Base-by-base conservation (phyloP, 2,888 invertebrate species). In the Prenolepis imparis region DNA sequence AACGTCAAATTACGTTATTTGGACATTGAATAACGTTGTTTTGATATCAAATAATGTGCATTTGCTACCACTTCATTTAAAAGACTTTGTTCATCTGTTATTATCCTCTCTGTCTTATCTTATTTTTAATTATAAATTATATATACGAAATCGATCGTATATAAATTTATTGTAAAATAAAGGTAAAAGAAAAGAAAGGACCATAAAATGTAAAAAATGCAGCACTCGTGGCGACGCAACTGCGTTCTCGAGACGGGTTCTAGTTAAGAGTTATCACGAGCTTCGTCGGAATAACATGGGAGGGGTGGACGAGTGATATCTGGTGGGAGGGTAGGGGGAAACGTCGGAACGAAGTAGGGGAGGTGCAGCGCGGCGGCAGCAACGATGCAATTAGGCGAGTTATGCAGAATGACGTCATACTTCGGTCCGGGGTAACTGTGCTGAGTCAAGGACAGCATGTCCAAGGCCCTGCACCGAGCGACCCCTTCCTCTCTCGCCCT, bases 301-400 rank as follows among this genome's bases (percentile, higher is more conserved):
- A n/a, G 48, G 74, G 70, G 32, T 5, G 75, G 36, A 32, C 41
- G 72, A 41, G 73, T 57, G 77, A 85, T 63, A 81, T 57, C 63
- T 39, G 32, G 24, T 0, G 57, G 32, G 84, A 11, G 11, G 57
- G 48, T n/a, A n/a, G 52, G 36, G 24, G 73, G 15, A 28, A 21
- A 39, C 52, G 41, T 64, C 61, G 67, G 36, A 44, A 66, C 21
- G 28, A 55, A 52, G 55, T 59, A 68, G 74, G 81, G 78, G 73
- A 77, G 84, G 88, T 87, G 90, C 87, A 85, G 88, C 75, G 85
- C 85, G 73, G 91, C 91, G 88, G 90, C 92, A 91, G 92, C 93
- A 92, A 92, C 94, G 93, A 94, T 94, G 94, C 94, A 94, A 94
- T 94, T 94, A 94, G 94, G 93, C 93, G 93, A 94, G 94, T 94